These are phyloP conservation scores for Carpatolechia fugitivella DNA, from an alignment of 2,888 invertebrate species.

Conservation along the genomic window DNA sequence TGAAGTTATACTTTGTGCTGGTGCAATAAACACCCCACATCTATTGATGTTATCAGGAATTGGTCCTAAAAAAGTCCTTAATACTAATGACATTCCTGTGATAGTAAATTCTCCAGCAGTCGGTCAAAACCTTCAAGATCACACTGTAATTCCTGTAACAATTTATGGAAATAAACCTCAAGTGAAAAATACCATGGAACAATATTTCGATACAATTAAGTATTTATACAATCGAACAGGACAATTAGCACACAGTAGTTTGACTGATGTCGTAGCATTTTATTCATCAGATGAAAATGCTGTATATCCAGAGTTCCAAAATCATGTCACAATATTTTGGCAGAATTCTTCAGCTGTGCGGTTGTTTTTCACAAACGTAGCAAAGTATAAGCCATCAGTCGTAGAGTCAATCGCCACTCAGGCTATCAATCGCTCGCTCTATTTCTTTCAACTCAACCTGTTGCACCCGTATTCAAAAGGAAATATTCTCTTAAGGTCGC, in stretches of 20 bases:
- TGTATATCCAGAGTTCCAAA: slow-evolving; percentile 41
- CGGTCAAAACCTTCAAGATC: slow-evolving; percentile 78
- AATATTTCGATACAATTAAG: not conserved
- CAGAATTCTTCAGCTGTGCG: not conserved
- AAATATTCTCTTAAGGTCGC: slow-evolving; percentile 72
- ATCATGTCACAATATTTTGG: slow-evolving; percentile 21
- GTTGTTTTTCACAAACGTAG: slow-evolving; percentile 49
- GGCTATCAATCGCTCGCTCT: slow-evolving; percentile 43
- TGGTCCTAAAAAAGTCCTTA: slow-evolving; percentile 59
- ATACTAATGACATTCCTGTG: slow-evolving; percentile 48
- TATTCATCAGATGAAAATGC: slow-evolving; percentile 4
- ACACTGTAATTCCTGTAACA: slow-evolving; percentile 55
- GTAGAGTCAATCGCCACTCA: slow-evolving; percentile 35
- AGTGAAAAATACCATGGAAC: slow-evolving; percentile 14
- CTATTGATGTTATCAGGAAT: slow-evolving; percentile 74
- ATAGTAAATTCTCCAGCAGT: slow-evolving; percentile 63
- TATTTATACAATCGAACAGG: slow-evolving; percentile 68
- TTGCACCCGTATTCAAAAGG: slow-evolving; percentile 77
- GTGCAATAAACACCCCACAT: slow-evolving; percentile 70
- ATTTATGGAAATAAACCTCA: slow-evolving; percentile 47
- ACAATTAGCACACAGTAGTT: slow-evolving; percentile 59
- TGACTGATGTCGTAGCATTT: slow-evolving; percentile 70
- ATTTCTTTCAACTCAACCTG: slow-evolving; percentile 51
- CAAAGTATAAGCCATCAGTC: slow-evolving; percentile 43
- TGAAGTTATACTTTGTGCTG: slow-evolving; percentile 72